phyloP scores from a whole-genome alignment of 1,140 invertebrate genomes.

The Lordiphosa mommai region DNA sequence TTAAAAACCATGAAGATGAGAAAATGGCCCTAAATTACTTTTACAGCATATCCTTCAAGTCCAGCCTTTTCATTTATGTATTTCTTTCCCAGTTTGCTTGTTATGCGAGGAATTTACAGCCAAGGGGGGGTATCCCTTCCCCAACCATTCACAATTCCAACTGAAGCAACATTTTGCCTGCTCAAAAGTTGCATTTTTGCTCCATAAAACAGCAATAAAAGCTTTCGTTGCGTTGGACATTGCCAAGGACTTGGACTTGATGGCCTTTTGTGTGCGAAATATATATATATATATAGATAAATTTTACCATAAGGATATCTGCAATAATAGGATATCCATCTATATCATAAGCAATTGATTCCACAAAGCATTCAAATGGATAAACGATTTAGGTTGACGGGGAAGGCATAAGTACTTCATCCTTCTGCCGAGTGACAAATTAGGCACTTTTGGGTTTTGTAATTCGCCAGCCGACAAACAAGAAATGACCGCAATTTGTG shows the following conservation, averaged over 20 bases:
- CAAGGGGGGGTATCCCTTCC: no score
- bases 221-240: slow-evolving; percentile 39
- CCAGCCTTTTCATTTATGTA: not conserved
- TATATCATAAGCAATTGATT: slow-evolving; percentile 64
- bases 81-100: slow-evolving; percentile 3
- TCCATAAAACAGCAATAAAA: slow-evolving; percentile 74
- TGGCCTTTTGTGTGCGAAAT: not conserved
- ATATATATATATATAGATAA: no score
- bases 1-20: no score
- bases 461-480: slow-evolving; percentile 64
- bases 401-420: slow-evolving; percentile 8
- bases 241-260: slow-evolving; percentile 26
- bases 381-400: not conserved
- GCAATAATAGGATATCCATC: slow-evolving; percentile 1
- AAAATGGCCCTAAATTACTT: no score
- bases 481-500: slow-evolving; percentile 77
- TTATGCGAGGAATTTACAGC: slow-evolving; percentile 6
- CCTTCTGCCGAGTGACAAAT: slow-evolving; percentile 56
- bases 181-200: slow-evolving; percentile 67
- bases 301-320: slow-evolving; percentile 17
- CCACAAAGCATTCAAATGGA: slow-evolving; percentile 56
- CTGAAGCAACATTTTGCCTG: slow-evolving; percentile 62
- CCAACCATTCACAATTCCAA: slow-evolving; percentile 43
- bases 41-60: not conserved
- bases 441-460: slow-evolving; percentile 64